Conservation (phyloP, 2,797 vertebrate species). For the Crypturellus tataupa region DNA sequence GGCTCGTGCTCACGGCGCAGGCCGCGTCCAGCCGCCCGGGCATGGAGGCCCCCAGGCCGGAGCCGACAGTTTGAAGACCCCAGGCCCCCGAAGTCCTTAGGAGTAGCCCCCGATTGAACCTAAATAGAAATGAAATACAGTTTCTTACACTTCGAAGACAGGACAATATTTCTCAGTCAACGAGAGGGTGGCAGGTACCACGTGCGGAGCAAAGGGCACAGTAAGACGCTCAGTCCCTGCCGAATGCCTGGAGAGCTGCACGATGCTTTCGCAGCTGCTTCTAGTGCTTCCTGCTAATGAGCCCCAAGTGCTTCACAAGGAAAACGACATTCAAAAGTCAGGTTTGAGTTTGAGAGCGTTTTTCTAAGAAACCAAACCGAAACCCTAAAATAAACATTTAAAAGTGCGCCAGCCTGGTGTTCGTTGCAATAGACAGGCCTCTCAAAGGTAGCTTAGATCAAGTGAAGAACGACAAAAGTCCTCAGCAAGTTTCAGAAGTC, state of each 20-base stretch:
- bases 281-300: slow-evolving; percentile 16
- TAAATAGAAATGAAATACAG: neutral
- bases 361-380: neutral
- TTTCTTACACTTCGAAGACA: neutral
- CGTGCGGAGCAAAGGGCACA: neutral
- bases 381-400: neutral
- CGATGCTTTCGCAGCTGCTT: neutral
- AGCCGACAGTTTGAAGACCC: neutral
- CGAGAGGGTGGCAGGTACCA: neutral
- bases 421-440: neutral
- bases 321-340: neutral
- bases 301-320: slow-evolving; percentile 9
- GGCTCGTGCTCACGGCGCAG: fast-evolving
- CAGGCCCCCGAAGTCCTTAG: neutral
- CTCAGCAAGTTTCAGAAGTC: neutral
- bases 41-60: fast-evolving
- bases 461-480: neutral
- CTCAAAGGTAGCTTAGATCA: neutral
- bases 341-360: neutral
- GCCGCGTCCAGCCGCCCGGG: neutral
- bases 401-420: neutral
- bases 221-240: neutral
- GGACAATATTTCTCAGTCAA: neutral
- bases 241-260: neutral
- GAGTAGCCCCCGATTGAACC: neutral